Base-by-base conservation (phyloP, 1,140 invertebrate species). In the Drusus annulatus region DNA sequence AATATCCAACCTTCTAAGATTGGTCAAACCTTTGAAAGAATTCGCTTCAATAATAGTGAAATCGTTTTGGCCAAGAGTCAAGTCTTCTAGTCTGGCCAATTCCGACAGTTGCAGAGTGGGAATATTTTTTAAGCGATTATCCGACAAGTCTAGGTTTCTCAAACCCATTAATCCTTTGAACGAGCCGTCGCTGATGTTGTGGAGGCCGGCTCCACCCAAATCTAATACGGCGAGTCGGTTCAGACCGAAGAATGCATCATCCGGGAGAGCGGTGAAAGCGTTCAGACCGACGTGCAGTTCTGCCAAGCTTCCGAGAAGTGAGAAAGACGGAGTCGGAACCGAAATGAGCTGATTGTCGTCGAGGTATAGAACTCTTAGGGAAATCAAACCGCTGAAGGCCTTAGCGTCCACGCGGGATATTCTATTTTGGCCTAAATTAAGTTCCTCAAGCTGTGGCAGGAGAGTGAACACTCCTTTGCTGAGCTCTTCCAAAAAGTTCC, bases 361-460 rank as follows among this genome's bases (percentile, higher is more conserved):
- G 56, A 98, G 88, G 85, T 95, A 95, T 0, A 98, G 88, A 0
- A 95, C 94, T 68, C 95, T 89, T 31, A 98, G 90, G 1, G 93
- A 92, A 0, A 90, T 88, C 17, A 98, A 86, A 1, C 95, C 95
- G 62, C 93, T 91, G 84, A 98, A 96, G 2, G 96, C 95, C 76
- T 91, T 92, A 0, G 93, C 91, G 84, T 96, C 94, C 15, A 98
- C 93, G 84, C 92, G 92, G 15, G 93, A 93, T 85, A 98, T 96
- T 80, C 94, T 92, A 86, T 98, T 98, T 85, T 95, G 92, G 0
- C 95, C 95, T 13, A 98, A 90, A 88, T 98, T 96, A 13, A 98
- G 89, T 85, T 97, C 94, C 84, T 96, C 94, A 54, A 98, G 89
- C 83, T 93, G 93, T 0, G 91, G 91, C 79, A 97, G 88, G 6